Conservation (phyloP, 2,113 vertebrate species). For the Dromiciops gliroides region DNA sequence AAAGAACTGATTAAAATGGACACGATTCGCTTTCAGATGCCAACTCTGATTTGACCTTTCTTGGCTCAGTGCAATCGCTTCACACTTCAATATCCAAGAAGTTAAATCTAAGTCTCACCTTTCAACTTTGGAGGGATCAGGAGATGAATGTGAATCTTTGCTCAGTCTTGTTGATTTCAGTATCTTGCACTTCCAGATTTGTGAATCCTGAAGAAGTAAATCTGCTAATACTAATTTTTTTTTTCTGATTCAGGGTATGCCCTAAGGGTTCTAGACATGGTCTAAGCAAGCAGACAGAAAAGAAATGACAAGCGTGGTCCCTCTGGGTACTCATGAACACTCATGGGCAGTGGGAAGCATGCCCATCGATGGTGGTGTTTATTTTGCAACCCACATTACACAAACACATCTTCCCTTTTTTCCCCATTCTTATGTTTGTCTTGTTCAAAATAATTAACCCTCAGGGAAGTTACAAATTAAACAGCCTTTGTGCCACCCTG, state of each 20-base stretch:
- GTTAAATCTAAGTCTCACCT: neutral
- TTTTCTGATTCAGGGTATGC: neutral
- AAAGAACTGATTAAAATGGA: neutral
- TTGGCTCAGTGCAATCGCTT: neutral
- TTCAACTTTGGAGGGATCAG: neutral
- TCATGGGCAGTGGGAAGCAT: constrained; percentile 25
- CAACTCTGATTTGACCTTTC: neutral
- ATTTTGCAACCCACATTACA: constrained; percentile 74
- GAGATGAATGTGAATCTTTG: neutral
- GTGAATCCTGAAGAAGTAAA: neutral
- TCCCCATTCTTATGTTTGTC: constrained; percentile 68
- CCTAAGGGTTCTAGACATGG: neutral
- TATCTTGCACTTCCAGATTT: neutral
- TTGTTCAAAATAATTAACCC: constrained; percentile 73
- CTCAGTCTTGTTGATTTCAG: neutral
- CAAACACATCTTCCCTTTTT: constrained; percentile 68
- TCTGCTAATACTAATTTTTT: neutral
- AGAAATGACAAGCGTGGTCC: neutral
- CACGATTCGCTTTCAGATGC: constrained; percentile 41
- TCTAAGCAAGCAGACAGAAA: neutral
- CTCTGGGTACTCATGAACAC: constrained; percentile 36
- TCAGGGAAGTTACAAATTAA: constrained; percentile 78
- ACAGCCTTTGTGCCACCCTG: constrained; percentile 65
- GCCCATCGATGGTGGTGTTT: constrained; percentile 64
- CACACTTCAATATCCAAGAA: neutral